phyloP scores from a whole-genome alignment of 1,140 invertebrate genomes.

The Gerris buenoi region DNA sequence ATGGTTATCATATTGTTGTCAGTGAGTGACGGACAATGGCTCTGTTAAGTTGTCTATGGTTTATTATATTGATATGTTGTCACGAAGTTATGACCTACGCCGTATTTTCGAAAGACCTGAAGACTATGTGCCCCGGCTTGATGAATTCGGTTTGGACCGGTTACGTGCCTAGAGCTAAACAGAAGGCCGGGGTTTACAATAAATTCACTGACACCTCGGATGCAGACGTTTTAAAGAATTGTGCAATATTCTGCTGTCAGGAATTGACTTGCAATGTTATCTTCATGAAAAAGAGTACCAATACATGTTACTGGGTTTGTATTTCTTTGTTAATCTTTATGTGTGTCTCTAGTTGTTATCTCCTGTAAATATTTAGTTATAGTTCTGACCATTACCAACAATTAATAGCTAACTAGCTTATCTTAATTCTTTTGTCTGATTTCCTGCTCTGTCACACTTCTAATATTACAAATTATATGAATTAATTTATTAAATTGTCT shows the following conservation, averaged over 20 bases:
- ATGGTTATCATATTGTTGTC: too few relatives aligned
- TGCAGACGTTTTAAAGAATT: conserved; percentile 37
- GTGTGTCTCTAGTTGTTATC: neutral
- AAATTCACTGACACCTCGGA: conserved; percentile 15
- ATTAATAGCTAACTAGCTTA: too few relatives aligned
- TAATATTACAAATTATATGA: too few relatives aligned
- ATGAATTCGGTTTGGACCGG: conserved; percentile 14
- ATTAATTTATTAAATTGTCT: too few relatives aligned
- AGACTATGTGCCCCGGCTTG: conserved; percentile 16
- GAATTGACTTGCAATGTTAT: conserved; percentile 55
- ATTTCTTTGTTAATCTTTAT: neutral
- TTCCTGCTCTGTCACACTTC: too few relatives aligned
- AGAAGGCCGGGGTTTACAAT: conserved; percentile 41
- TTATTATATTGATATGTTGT: too few relatives aligned
- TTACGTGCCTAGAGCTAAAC: conserved; percentile 35
- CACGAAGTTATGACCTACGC: neutral
- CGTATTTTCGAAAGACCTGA: conserved; percentile 4
- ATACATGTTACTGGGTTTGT: conserved; percentile 23
- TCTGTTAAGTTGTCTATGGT: too few relatives aligned
- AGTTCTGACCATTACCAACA: too few relatives aligned
- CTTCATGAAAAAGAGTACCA: conserved; percentile 55
- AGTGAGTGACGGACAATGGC: too few relatives aligned
- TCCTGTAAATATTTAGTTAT: too few relatives aligned
- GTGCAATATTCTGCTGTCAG: conserved; percentile 55
- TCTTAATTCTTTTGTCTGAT: too few relatives aligned